Evolutionary conservation across 2,888 invertebrate genomes (phyloP).

Genomic region (Dione vanillae): DNA sequence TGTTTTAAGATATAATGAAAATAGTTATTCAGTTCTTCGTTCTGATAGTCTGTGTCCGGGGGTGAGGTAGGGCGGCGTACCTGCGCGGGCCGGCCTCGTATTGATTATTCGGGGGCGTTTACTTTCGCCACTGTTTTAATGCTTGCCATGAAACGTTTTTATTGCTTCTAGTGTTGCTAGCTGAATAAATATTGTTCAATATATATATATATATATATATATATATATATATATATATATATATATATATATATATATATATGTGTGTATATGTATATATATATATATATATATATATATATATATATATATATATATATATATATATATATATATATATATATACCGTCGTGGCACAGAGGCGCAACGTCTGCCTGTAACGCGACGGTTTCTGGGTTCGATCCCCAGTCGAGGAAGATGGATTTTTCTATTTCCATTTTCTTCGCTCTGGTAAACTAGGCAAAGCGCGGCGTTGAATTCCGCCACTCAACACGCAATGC

Average conservation of each 20-base stretch:
- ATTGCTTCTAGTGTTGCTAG: conserved; percentile 63
- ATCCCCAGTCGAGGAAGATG: too few species aligned
- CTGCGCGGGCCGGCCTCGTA: conserved; percentile 72
- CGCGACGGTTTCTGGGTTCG: too few species aligned
- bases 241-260: background rate
- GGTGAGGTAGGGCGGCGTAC: conserved; percentile 62
- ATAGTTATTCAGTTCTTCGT: background rate
- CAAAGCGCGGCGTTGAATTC: too few species aligned
- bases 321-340: too few species aligned
- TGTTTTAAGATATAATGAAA: background rate
- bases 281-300: too few species aligned
- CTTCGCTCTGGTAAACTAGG: too few species aligned
- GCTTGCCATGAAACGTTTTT: conserved; percentile 81
- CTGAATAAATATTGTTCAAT: conserved; percentile 67
- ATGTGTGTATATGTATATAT: background rate
- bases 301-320: too few species aligned
- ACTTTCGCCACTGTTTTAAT: conserved; percentile 84
- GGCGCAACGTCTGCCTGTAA: too few species aligned
- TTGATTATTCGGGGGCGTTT: conserved; percentile 75
- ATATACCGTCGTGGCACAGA: too few species aligned
- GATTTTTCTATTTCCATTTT: too few species aligned
- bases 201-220: conserved; percentile 43
- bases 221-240: background rate
- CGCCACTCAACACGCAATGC: too few species aligned
- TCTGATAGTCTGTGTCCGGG: conserved; percentile 37